Conservation (phyloP, 2,797 vertebrate species). For the Xerus rutilus region DNA sequence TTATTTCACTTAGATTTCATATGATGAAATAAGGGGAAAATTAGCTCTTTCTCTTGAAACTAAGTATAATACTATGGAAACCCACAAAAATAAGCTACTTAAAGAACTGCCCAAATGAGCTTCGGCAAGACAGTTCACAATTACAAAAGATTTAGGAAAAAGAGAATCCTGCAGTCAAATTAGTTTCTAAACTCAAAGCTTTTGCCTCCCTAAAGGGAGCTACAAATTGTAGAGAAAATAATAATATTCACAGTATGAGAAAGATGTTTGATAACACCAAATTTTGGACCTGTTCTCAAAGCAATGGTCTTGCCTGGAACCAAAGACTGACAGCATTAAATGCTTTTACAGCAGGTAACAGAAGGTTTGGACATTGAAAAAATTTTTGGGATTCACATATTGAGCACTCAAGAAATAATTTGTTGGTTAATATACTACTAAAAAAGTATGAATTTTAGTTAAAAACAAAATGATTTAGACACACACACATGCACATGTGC, state of each 20-base stretch:
- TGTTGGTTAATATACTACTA: not conserved
- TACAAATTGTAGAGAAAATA: not conserved
- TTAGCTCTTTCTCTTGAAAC: slow-evolving; percentile 10
- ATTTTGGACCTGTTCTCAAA: not conserved
- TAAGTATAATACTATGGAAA: not conserved
- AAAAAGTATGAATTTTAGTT: not conserved
- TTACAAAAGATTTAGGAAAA: not conserved
- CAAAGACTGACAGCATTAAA: not conserved
- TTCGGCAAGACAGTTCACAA: not conserved
- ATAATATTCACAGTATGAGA: not conserved
- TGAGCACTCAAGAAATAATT: not conserved
- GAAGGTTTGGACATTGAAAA: not conserved
- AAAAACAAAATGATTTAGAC: slow-evolving; percentile 30
- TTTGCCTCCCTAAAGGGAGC: not conserved
- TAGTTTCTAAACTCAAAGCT: not conserved
- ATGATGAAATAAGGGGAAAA: not conserved
- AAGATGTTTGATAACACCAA: not conserved
- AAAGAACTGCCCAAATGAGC: not conserved
- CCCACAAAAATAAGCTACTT: not conserved
- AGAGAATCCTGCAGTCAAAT: not conserved
- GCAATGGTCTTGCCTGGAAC: not conserved
- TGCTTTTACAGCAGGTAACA: not conserved
- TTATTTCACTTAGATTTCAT: slow-evolving; percentile 25
- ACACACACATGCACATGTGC: too few relatives aligned
- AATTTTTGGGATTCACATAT: not conserved